These are phyloP conservation scores for Epinephelus moara DNA, from an alignment of 2,113 vertebrate species.

Conservation along the genomic window DNA sequence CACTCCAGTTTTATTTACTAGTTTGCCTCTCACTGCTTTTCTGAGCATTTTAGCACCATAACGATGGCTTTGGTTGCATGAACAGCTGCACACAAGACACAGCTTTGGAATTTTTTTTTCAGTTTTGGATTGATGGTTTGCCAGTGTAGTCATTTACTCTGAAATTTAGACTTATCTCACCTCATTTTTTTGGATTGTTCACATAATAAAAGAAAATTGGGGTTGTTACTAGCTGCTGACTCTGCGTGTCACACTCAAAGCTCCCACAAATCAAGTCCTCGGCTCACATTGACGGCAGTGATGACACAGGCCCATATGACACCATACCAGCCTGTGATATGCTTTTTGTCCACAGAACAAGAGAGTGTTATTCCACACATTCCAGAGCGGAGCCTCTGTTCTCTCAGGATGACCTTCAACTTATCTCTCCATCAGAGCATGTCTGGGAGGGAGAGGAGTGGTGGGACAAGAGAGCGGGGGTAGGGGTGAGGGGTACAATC, in stretches of 20 bases:
- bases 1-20: conserved; percentile 32
- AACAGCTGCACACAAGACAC: conserved; percentile 42
- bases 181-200: conserved; percentile 19
- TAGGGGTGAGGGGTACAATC: conserved; percentile 21
- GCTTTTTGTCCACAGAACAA: conserved; percentile 72
- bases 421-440: conserved; percentile 85
- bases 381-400: conserved; percentile 80
- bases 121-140: conserved; percentile 25
- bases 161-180: neutral
- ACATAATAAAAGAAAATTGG: conserved; percentile 36
- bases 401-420: conserved; percentile 83
- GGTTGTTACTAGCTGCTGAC: conserved; percentile 42
- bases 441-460: conserved; percentile 62
- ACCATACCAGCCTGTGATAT: conserved; percentile 65
- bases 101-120: conserved; percentile 24
- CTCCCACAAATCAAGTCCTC: conserved; percentile 39
- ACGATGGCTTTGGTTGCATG: conserved; percentile 41
- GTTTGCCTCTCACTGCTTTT: conserved; percentile 28
- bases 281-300: conserved; percentile 24
- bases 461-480: neutral
- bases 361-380: conserved; percentile 82
- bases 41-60: conserved; percentile 13
- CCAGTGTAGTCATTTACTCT: conserved; percentile 12
- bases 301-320: conserved; percentile 71
- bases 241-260: conserved; percentile 28